Evolutionary conservation across 2,888 invertebrate genomes (phyloP).

Genomic region (Chloroclysta siterata): DNA sequence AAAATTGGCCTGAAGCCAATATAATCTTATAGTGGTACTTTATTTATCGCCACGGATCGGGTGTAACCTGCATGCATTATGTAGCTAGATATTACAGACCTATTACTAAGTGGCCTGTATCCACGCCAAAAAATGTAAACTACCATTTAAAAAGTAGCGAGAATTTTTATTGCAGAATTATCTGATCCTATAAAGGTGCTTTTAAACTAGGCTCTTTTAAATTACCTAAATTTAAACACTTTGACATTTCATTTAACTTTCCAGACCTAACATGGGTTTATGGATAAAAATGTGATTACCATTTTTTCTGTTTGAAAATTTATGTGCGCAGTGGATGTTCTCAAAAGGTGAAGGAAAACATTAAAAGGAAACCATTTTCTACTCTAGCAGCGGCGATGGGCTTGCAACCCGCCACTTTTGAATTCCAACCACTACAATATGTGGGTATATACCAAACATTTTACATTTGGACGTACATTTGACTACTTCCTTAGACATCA

Average conservation of each 20-base stretch:
- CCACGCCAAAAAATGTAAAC: constrained; percentile 12
- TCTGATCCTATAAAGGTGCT: neutral
- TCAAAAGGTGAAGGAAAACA: too few species aligned
- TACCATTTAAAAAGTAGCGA: neutral
- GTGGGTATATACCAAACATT: too few species aligned
- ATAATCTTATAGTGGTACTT: constrained; percentile 66
- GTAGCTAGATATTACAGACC: constrained; percentile 31
- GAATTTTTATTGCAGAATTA: constrained; percentile 3
- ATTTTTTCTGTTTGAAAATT: neutral
- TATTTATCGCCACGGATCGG: constrained; percentile 59
- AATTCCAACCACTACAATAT: too few species aligned
- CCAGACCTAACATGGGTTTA: neutral
- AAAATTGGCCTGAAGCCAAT: constrained; percentile 76
- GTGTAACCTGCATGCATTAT: constrained; percentile 39
- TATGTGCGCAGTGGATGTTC: neutral
- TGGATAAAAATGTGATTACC: neutral
- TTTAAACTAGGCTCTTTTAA: neutral
- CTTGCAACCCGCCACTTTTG: too few species aligned
- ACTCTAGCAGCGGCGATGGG: too few species aligned
- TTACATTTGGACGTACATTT: too few species aligned
- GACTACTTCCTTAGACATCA: too few species aligned
- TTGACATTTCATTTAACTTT: neutral
- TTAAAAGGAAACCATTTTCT: too few species aligned
- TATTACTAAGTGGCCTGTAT: constrained; percentile 19
- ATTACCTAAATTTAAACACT: neutral